Evolutionary conservation across 2,113 vertebrate genomes (phyloP), one percentile per base, ranked within the genome.

Genomic region (Heliornis fulica): DNA sequence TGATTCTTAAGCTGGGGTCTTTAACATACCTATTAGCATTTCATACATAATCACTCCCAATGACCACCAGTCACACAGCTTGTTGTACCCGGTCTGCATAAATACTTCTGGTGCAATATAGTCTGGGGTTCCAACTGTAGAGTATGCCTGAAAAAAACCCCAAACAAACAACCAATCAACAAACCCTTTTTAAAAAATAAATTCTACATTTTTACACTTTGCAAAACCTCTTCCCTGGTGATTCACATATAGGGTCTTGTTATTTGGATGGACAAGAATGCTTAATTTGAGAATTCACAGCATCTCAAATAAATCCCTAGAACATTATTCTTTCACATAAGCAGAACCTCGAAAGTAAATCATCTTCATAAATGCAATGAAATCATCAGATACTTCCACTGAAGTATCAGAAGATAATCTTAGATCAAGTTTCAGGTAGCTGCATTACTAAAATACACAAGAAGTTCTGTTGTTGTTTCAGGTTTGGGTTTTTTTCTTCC

Each of bases 81-180:
- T 99, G 97, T 99, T 99, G 98, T 99, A 99, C 3, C 99, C 99
- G 3, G 99, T 99, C 98, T 99, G 99, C 98, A 99, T 98, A 94
- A 99, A 99, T 31, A 99, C 99, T 89, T 99, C 99, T 5, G 99
- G 99, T 46, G 99, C 99, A n/a, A 99, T 99, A 83, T 99, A 99
- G 96, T 99, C 99, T 8, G 99, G 99, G 0, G 99, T 99, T 64
- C 99, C 99, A 59, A 99, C 99, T 4, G 99, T 99, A 78, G 99
- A 99, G 83, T 99, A 99, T 8, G 99, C 99, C 99, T 99, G 77
- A 77, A 28, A 31, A 68, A 57, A 96, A n/a, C n/a, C n/a, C n/a
- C n/a, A n/a, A n/a, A n/a, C n/a, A n/a, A n/a, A n/a, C n/a, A n/a
- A n/a, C n/a, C n/a, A 88, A 79, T 5, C 7, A 83, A 94, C 15